These are phyloP conservation scores for Perca schrenkii DNA, from an alignment of 2,113 vertebrate genomes.

Conservation along the genomic window DNA sequence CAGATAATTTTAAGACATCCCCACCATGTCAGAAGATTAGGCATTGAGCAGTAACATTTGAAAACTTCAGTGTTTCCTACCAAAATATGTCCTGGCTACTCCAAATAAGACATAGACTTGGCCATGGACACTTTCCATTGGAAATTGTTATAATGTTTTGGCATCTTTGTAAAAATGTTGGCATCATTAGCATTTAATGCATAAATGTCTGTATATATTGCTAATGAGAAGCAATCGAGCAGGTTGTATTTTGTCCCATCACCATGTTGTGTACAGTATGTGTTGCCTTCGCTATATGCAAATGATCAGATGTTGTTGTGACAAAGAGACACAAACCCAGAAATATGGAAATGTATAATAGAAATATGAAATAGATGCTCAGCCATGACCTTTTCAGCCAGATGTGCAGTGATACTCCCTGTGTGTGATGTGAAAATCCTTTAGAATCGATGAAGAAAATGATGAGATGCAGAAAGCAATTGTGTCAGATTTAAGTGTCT, in stretches of 20 bases:
- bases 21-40: not conserved
- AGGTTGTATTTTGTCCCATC: not conserved
- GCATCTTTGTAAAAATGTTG: not conserved
- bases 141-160: not conserved
- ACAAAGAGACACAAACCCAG: not conserved
- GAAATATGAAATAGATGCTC: not conserved
- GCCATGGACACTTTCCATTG: not conserved
- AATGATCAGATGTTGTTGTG: not conserved
- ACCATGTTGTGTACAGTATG: not conserved
- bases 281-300: not conserved
- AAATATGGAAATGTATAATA: not conserved
- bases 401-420: slow-evolving; percentile 2
- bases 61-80: not conserved
- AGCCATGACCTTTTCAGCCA: not conserved
- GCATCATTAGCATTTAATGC: not conserved
- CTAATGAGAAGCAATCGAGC: not conserved
- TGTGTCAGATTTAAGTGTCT: slow-evolving; percentile 46
- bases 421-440: slow-evolving; percentile 5
- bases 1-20: not conserved
- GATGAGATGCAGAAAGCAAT: slow-evolving; percentile 52
- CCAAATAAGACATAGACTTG: not conserved
- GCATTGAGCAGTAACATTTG: not conserved
- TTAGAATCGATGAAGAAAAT: slow-evolving; percentile 19
- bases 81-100: too few species aligned
- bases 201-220: not conserved